These are phyloP conservation scores for Pharmacophagus antenor DNA, from an alignment of 2,888 invertebrate genomes.

Conservation along the genomic window DNA sequence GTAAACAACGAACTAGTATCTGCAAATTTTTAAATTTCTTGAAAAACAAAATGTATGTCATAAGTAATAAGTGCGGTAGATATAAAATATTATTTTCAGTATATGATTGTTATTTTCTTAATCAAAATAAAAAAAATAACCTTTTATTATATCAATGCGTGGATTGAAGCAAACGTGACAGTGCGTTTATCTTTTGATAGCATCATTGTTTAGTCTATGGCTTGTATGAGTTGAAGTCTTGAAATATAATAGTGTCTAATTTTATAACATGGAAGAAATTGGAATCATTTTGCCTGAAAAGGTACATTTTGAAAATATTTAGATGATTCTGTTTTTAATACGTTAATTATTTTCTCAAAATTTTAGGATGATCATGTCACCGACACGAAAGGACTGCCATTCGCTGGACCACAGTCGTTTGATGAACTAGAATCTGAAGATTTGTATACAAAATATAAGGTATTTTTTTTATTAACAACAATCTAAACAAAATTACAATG, in stretches of 20 bases:
- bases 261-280: conserved; percentile 87
- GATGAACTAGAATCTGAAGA: conserved; percentile 95
- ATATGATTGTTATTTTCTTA: too few species aligned
- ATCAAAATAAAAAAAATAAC: not conserved
- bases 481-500: not conserved
- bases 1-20: too few species aligned
- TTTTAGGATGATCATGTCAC: conserved; percentile 83
- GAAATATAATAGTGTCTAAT: conserved; percentile 2
- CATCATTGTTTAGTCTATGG: conserved; percentile 7
- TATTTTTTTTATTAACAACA: conserved; percentile 50
- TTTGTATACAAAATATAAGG: conserved; percentile 97
- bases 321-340: conserved; percentile 4
- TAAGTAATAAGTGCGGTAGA: too few species aligned
- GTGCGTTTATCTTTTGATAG: conserved; percentile 14
- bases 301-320: conserved; percentile 67
- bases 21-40: too few species aligned
- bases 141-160: conserved; percentile 23
- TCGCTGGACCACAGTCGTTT: conserved; percentile 85
- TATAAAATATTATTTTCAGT: too few species aligned
- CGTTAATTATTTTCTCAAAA: conserved; percentile 9
- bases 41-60: too few species aligned
- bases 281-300: conserved; percentile 90
- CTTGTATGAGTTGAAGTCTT: not conserved
- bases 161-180: conserved; percentile 19
- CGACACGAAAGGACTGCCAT: conserved; percentile 83